Percentiles rank a stretch among this genome's conserved stretches.
phyloP scores from a whole-genome alignment of 2,888 invertebrate species.

The Romanomermis culicivorax region DNA sequence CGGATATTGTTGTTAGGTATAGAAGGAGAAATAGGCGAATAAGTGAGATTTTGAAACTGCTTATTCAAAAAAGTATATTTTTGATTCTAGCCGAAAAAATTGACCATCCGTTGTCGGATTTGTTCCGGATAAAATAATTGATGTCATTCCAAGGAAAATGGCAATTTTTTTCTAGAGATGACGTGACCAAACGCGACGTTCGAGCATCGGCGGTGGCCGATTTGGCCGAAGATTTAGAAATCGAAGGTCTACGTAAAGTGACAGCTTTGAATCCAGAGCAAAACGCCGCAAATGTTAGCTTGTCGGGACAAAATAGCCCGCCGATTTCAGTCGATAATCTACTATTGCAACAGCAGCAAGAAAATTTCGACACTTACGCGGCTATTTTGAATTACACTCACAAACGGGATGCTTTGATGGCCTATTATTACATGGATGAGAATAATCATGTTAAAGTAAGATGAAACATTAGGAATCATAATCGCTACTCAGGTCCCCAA shows the following conservation, averaged over 20 bases:
- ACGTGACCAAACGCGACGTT: not conserved
- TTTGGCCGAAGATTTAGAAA: not conserved
- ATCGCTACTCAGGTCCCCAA: too few relatives aligned
- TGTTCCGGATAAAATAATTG: too few relatives aligned
- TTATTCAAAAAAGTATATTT: too few relatives aligned
- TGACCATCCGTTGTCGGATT: too few relatives aligned
- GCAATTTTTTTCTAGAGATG: too few relatives aligned
- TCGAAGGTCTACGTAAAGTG: not conserved
- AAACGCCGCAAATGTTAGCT: not conserved
- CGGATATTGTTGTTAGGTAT: not conserved
- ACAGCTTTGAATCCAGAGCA: not conserved
- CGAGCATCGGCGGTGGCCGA: not conserved
- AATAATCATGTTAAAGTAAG: constrained; percentile 47
- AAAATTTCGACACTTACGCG: constrained; percentile 37
- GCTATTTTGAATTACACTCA: constrained; percentile 46
- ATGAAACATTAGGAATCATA: too few relatives aligned
- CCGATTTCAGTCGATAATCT: constrained; percentile 15
- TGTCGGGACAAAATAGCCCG: constrained; percentile 7
- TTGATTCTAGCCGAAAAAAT: too few relatives aligned
- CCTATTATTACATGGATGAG: constrained; percentile 71
- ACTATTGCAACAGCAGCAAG: constrained; percentile 8
- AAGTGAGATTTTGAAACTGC: not conserved
- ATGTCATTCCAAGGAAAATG: too few relatives aligned
- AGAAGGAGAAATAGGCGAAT: too few relatives aligned
- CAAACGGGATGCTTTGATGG: constrained; percentile 66